These are phyloP conservation scores for Pharmacophagus antenor DNA, from an alignment of 2,888 invertebrate genomes.

Conservation along the genomic window DNA sequence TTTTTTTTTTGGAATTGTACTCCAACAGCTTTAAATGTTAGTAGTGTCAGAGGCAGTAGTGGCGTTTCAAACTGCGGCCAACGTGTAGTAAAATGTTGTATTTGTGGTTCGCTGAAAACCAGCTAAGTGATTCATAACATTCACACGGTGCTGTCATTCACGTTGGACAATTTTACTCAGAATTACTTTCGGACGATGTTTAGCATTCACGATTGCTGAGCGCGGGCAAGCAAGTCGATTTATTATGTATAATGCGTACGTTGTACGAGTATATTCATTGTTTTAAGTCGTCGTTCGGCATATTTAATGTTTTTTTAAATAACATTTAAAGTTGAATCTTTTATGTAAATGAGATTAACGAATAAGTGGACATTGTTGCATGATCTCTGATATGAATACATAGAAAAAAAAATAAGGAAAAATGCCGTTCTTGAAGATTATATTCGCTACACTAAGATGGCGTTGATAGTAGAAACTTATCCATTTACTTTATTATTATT, in stretches of 20 bases:
- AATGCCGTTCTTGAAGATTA: background rate
- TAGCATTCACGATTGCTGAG: conserved; percentile 40
- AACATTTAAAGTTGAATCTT: too few species aligned
- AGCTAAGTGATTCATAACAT: conserved; percentile 59
- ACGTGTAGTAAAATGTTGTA: conserved; percentile 32
- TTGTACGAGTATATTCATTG: conserved; percentile 21
- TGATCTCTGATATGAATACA: too few species aligned
- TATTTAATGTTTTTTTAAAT: background rate
- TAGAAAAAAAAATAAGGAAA: background rate
- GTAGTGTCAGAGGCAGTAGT: background rate
- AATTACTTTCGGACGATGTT: conserved; percentile 42
- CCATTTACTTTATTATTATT: too few species aligned
- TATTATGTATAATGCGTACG: conserved; percentile 30
- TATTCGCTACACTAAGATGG: background rate
- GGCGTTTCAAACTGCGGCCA: background rate
- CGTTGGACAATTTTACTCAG: conserved; percentile 48
- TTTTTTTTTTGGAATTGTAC: too few species aligned
- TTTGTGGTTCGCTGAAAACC: conserved; percentile 49
- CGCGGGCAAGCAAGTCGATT: conserved; percentile 32
- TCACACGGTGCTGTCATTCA: conserved; percentile 47
- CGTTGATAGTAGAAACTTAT: background rate
- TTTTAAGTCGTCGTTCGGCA: background rate
- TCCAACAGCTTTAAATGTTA: background rate
- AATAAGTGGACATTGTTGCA: background rate
- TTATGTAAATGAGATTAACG: background rate